phyloP scores from a whole-genome alignment of 1,140 invertebrate species.

The Drosophila busckii region DNA sequence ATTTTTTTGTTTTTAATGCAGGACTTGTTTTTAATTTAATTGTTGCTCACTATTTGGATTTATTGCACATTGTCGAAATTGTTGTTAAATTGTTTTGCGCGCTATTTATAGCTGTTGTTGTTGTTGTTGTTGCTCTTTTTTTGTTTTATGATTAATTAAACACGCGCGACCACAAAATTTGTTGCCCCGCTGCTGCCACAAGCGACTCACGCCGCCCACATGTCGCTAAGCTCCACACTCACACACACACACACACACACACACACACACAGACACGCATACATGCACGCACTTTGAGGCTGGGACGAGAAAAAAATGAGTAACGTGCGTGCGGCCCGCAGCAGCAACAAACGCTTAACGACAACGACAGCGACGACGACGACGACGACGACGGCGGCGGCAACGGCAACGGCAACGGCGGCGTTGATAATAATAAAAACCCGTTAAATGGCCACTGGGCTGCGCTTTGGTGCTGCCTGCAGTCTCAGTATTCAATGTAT shows the following conservation, averaged over 20 bases:
- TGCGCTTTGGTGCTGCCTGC: slow-evolving; percentile 7
- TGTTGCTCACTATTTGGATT: neutral
- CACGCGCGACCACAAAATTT: slow-evolving; percentile 59
- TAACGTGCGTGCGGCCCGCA: slow-evolving; percentile 37
- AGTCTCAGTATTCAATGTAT: slow-evolving; percentile 9
- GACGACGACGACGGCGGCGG: neutral
- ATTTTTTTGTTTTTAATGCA: neutral
- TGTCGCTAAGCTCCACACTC: neutral
- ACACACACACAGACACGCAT: slow-evolving; percentile 16
- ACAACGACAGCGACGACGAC: slow-evolving; percentile 1
- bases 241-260: slow-evolving; percentile 22
- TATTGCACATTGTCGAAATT: slow-evolving; percentile 27
- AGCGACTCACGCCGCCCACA: slow-evolving; percentile 16
- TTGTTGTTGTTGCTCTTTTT: slow-evolving; percentile 16
- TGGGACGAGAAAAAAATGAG: slow-evolving; percentile 29
- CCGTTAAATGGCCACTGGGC: slow-evolving; percentile 26
- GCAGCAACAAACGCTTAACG: slow-evolving; percentile 16
- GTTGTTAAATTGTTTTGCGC: slow-evolving; percentile 7
- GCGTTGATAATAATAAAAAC: slow-evolving; percentile 32
- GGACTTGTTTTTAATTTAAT: slow-evolving; percentile 9
- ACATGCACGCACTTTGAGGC: slow-evolving; percentile 30
- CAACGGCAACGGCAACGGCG: slow-evolving; percentile 5
- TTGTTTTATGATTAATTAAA: slow-evolving; percentile 72
- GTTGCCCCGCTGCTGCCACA: slow-evolving; percentile 10
- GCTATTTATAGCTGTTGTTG: slow-evolving; percentile 12